These are phyloP conservation scores for Andinoacara biseriatus DNA, from an alignment of 2,113 vertebrate genomes.

Conservation along the genomic window DNA sequence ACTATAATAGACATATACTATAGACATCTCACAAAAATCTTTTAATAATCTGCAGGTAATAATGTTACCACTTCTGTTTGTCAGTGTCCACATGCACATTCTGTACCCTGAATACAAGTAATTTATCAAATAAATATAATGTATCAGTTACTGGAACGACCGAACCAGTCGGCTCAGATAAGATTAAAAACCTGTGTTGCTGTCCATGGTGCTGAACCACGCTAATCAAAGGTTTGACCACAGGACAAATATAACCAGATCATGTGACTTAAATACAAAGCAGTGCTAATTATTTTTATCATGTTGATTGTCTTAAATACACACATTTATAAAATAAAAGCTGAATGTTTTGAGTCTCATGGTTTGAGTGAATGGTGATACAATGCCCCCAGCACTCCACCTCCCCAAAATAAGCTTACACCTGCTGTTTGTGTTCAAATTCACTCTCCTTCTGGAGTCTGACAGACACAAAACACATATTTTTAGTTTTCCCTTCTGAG, in stretches of 20 bases:
- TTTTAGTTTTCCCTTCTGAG: not conserved
- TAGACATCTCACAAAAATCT: not conserved
- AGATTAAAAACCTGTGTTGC: not conserved
- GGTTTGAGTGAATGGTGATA: accelerated
- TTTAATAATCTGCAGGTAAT: not conserved
- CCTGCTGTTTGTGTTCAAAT: not conserved
- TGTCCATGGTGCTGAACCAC: not conserved
- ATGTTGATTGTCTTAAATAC: not conserved
- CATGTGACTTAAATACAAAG: not conserved
- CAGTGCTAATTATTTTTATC: not conserved
- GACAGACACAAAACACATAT: not conserved
- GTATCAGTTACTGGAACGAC: too few species aligned
- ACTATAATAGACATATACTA: not conserved
- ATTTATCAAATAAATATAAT: too few species aligned
- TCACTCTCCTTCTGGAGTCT: not conserved
- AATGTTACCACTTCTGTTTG: not conserved
- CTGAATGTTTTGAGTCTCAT: not conserved
- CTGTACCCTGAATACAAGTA: not conserved
- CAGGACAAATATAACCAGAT: not conserved
- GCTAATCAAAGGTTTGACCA: not conserved
- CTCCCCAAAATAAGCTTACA: not conserved
- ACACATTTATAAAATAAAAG: not conserved
- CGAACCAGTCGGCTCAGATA: not conserved
- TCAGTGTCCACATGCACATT: not conserved
- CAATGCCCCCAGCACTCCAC: not conserved